Percentiles rank a stretch among this genome's conserved stretches.
Conservation (phyloP, 1,140 invertebrate genomes). For the Sipha flava region DNA sequence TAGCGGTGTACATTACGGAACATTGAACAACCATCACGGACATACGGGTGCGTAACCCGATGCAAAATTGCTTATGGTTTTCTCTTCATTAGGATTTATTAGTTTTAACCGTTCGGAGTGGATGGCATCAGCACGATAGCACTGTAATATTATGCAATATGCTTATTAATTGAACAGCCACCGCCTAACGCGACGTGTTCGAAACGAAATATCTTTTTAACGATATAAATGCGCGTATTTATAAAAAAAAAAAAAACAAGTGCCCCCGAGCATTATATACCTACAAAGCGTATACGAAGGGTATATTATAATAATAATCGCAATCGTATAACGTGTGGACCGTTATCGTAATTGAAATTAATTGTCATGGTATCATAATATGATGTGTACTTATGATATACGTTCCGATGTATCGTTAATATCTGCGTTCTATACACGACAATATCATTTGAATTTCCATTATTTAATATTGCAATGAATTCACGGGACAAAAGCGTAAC, state of each 20-base stretch:
- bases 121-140: neutral
- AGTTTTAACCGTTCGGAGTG: neutral
- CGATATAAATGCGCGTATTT: neutral
- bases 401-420: too few species aligned
- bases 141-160: neutral
- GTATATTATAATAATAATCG: neutral
- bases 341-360: too few species aligned
- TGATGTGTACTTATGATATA: too few species aligned
- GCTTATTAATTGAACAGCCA: neutral
- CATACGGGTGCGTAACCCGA: constrained; percentile 29
- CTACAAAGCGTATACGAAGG: too few species aligned
- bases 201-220: neutral
- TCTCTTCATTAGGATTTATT: constrained; percentile 28
- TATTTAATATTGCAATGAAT: too few species aligned
- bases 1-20: neutral
- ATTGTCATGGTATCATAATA: too few species aligned
- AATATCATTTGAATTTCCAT: too few species aligned
- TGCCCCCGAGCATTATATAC: too few species aligned
- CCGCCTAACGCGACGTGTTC: neutral
- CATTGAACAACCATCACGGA: neutral
- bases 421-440: too few species aligned
- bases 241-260: neutral
- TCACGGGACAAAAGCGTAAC: too few species aligned
- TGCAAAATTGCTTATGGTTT: constrained; percentile 23
- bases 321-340: too few species aligned